phyloP scores from a whole-genome alignment of 2,888 invertebrate genomes.

The Polietes domitor region DNA sequence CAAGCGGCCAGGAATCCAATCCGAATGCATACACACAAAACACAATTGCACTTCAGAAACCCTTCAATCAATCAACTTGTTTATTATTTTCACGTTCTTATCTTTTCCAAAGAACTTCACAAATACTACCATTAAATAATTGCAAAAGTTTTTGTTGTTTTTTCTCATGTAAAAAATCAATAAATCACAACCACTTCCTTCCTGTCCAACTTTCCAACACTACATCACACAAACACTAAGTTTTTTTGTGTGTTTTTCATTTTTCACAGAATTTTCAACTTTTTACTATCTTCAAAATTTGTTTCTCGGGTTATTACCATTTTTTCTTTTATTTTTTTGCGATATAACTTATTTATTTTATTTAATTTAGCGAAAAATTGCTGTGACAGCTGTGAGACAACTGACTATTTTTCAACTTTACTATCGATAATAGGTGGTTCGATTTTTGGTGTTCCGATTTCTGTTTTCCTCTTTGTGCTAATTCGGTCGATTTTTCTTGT shows the following conservation, averaged over 20 bases:
- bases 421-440: too few relatives aligned
- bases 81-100: neutral
- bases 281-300: neutral
- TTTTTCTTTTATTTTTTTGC: neutral
- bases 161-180: conserved; percentile 67
- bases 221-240: neutral
- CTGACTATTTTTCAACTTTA: too few relatives aligned
- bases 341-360: neutral
- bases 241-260: conserved; percentile 41
- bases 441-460: too few relatives aligned
- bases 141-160: conserved; percentile 4
- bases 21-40: neutral
- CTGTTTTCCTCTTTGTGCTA: too few relatives aligned
- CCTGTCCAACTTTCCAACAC: conserved; percentile 33
- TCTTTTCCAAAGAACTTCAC: neutral
- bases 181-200: conserved; percentile 67
- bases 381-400: too few relatives aligned
- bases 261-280: neutral
- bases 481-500: too few relatives aligned
- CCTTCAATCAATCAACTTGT: too few relatives aligned
- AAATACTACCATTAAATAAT: conserved; percentile 20
- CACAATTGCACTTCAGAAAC: neutral
- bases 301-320: conserved; percentile 1
- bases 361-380: too few relatives aligned
- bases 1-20: neutral